Evolutionary conservation across 2,113 vertebrate species (phyloP), one percentile per base, ranked within the genome.

Genomic region (Columba livia): DNA sequence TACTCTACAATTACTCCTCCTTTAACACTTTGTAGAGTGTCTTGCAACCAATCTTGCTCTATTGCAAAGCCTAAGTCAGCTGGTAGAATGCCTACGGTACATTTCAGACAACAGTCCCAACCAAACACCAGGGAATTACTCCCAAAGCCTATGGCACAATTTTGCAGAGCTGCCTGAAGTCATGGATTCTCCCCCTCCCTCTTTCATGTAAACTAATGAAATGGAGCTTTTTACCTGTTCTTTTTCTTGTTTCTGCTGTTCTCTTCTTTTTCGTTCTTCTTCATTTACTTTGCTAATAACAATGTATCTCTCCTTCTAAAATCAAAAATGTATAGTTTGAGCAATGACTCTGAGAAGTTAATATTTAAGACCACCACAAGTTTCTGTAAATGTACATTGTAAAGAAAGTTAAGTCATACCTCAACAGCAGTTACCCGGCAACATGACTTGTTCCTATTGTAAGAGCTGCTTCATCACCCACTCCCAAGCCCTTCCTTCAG

Each of bases 241-340:
- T 77, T 98, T 98, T 48, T 98, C 98, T 32, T 98, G 98, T 85
- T 99, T 99, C 97, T 99, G 98, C 73, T 99, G 98, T 51, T 99
- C 99, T 85, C 98, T 98, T 97, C 96, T 98, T 96, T 98, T 99
- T 58, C 99, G 97, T 90, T 99, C 99, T 66, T 99, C 99, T n/a
- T 99, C 99, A 53, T 99, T 98, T 53, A 99, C 99, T 94, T 99
- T 99, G 94, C 98, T 99, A 97, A 99, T 97, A 96, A 99, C 98
- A 87, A 99, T 99, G 3, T 97, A 99, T n/a, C 99, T 97, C 85
- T 99, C 99, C 85, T 99, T 99, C 99, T 99, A 95, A 90, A 97
- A 72, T 84, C 23, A 95, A 65, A 84, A 73, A n/a, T 2, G 3
- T n/a, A 79, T 7, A 88, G 14, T 66, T 92, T 88, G 50, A 83